Conservation (phyloP, 2,113 vertebrate species). For the Cebidichthys violaceus region DNA sequence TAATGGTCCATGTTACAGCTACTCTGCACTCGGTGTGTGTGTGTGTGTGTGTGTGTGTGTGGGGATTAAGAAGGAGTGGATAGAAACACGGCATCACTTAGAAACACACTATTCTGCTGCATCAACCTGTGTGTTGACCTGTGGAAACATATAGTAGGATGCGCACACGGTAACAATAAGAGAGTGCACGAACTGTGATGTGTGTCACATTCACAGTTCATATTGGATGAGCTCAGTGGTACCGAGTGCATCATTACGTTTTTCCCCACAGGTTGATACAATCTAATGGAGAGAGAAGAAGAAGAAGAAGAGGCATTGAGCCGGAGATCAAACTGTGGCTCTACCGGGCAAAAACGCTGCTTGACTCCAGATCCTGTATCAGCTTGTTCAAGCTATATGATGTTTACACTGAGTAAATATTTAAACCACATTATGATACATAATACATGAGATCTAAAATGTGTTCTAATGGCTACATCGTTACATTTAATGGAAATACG, state of each 20-base stretch:
- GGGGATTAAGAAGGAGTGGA: constrained; percentile 44
- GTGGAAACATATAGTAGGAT: constrained; percentile 37
- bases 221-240: neutral
- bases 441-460: neutral
- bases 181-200: constrained; percentile 10
- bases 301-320: neutral
- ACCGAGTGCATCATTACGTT: constrained; percentile 20
- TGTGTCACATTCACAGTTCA: too few species aligned
- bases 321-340: neutral
- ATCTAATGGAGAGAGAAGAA: neutral
- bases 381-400: neutral
- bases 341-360: neutral
- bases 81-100: constrained; percentile 48
- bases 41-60: constrained; percentile 39
- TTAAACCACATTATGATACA: neutral
- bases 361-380: neutral
- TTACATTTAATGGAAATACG: neutral
- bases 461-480: neutral
- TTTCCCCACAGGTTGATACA: constrained; percentile 12
- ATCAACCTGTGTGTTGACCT: constrained; percentile 64
- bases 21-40: constrained; percentile 39
- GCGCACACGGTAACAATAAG: constrained; percentile 8
- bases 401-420: neutral
- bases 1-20: constrained; percentile 74
- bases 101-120: constrained; percentile 46